Evolutionary conservation across 92 coral and sea anemone species (phyloP), one percentile per base, ranked within the genome.

Genomic region (Pocillopora grandis): DNA sequence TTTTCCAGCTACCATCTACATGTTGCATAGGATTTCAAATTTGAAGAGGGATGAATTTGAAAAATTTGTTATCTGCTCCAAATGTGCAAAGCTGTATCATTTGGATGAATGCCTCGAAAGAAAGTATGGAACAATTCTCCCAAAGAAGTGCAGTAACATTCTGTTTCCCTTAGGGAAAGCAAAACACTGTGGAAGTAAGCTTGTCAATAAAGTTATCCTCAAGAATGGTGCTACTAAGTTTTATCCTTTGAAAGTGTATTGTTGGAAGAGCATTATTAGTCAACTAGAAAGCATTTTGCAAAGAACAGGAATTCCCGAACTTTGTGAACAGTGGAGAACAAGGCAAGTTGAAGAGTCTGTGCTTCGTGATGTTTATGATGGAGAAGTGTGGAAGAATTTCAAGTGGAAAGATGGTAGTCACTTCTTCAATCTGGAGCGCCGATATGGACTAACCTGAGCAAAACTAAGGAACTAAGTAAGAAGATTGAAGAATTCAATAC

Each of bases 361-460:
- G 31, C 81, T 75, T 68, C 15, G 76, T 49, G 90, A 88, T 58
- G 75, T 88, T n/a, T 88, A 80, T 76, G 90, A 88, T 88, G 90
- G 90, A 58, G 58, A 80, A 19, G 82, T 82, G 21, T 87, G 90
- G 87, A 82, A 87, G 65, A 60, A 71, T 61, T 88, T 88, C 57
- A 61, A 75, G 61, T 63, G 77, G 73, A 65, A 75, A 75, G 75
- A 88, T 55, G 87, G 87, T 31, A 87, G 75, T 65, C 36, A 58
- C 76, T 87, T 87, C 62, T 78, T 87, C 21, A 61, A 66, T 35
- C 33, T 76, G 71, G 80, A 59, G 52, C n/a, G 87, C 42, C 78
- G 87, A 62, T 76, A 21, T 21, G 21, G 21, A n/a, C n/a, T n/a
- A n/a, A n/a, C n/a, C n/a, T n/a, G n/a, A n/a, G n/a, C n/a, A n/a